A percentile compares a stretch with the other conserved stretches of the same genome.
These are phyloP conservation scores for Festucalex cinctus DNA, from an alignment of 2,113 vertebrate species.

Conservation along the genomic window DNA sequence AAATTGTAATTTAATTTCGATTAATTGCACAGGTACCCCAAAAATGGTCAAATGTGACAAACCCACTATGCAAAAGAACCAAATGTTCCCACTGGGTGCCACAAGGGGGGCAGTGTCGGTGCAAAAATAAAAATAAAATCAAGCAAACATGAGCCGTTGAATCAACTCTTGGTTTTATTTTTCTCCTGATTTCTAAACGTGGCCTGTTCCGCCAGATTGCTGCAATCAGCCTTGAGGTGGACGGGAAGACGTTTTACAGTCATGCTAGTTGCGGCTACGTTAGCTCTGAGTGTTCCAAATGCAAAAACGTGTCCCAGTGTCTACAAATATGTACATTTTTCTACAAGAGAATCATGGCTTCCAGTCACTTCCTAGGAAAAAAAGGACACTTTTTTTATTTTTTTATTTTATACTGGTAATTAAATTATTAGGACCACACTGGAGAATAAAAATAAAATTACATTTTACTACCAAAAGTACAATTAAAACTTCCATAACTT, in stretches of 20 bases:
- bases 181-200: constrained; percentile 56
- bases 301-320: constrained; percentile 48
- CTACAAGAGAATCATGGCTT: constrained; percentile 63
- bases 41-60: too few relatives aligned
- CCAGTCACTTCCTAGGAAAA: constrained; percentile 69
- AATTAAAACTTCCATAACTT: too few relatives aligned
- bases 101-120: not conserved
- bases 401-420: constrained; percentile 2
- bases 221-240: not conserved
- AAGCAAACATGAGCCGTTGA: not conserved
- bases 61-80: too few relatives aligned
- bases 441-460: not conserved
- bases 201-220: constrained; percentile 37
- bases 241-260: not conserved
- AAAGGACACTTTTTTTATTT: constrained; percentile 71
- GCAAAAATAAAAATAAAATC: too few relatives aligned
- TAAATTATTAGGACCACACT: not conserved
- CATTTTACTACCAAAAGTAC: not conserved
- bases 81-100: not conserved
- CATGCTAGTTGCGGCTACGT: too few relatives aligned
- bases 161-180: constrained; percentile 64
- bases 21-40: too few relatives aligned
- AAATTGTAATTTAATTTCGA: too few relatives aligned
- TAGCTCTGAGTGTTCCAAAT: constrained; percentile 58
- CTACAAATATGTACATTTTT: constrained; percentile 27